Evolutionary conservation across 2,888 invertebrate species (phyloP), one percentile per base, ranked within the genome.

Genomic region (Girardia tigrina): DNA sequence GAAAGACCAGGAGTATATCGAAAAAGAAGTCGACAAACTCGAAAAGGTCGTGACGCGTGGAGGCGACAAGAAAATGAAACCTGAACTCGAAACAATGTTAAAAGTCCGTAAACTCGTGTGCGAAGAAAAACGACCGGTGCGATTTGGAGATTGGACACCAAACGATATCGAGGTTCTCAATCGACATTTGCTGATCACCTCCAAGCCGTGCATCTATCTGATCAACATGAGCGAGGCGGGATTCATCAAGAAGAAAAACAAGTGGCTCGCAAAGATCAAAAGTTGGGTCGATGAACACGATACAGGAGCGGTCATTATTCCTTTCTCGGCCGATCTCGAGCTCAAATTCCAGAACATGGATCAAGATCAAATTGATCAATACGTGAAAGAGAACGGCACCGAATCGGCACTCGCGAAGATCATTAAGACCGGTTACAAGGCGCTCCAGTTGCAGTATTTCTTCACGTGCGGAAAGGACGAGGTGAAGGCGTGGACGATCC

Each of bases 401-500:
- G 36, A 26, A n/a, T 36, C 36, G 84, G 90, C 91, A 8, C 86
- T 98, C 82, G 93, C 94, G 80, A 97, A 97, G 87, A 98, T 99
- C 80, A 94, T 99, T 81, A 88, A 93, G 0, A 91, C 91, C 82
- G 98, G 98, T 23, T 99, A 97, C 87, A 94, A 93, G 84, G 90
- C 94, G 0, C 87, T 99, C 73, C 92, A 94, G 81, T 86, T 99
- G 80, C 91, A 92, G 84, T 99, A 99, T 84, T 99, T 98, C 88
- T 99, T 99, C 86, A 98, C 98, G 0, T 88, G 91, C 75, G 98
- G 98, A 20, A 88, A 90, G 71, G 98, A 98, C 85, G 98, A 99
- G 88, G 98, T 99, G 6, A 97, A 95, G 85, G 97, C 95, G 27
- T 99, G 98, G 98, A 97, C 94, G 1, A 91, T 99, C 84, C 94